These are phyloP conservation scores for Merops nubicus DNA, from an alignment of 2,113 vertebrate genomes.

Conservation along the genomic window DNA sequence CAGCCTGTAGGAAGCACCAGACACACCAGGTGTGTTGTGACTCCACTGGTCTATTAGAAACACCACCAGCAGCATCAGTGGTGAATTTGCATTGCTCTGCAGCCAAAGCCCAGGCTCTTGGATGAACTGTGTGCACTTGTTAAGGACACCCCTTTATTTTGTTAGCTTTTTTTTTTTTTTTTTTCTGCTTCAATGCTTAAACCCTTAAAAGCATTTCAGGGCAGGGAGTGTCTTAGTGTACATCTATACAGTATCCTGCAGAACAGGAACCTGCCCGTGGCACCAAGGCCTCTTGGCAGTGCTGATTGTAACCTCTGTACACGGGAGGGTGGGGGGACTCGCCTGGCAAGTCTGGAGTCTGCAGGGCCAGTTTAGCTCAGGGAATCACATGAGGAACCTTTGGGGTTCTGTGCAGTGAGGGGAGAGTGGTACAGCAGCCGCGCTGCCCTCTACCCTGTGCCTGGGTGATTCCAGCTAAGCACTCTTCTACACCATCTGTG, in stretches of 20 bases:
- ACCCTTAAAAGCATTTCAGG: neutral
- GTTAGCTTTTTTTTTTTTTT: neutral
- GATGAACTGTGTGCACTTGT: neutral
- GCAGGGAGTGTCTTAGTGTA: neutral
- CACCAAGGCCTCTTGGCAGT: neutral
- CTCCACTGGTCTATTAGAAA: neutral
- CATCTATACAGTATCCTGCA: neutral
- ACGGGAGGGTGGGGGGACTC: neutral
- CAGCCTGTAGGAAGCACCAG: neutral
- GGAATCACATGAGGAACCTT: neutral
- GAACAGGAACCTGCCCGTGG: rapidly evolving
- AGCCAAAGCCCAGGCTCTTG: neutral
- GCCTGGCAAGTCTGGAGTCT: rapidly evolving
- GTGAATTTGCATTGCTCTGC: neutral
- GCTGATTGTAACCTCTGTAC: neutral
- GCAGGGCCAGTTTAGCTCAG: neutral
- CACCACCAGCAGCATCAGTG: neutral
- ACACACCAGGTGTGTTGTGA: neutral
- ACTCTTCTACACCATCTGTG: neutral
- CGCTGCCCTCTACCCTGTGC: neutral
- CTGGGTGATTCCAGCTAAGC: neutral
- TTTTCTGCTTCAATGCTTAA: neutral
- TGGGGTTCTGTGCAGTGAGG: rapidly evolving
- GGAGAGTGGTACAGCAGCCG: neutral
- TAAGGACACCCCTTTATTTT: neutral